Evolutionary conservation across 2,797 vertebrate species (phyloP).

Genomic region (Cercopithecus diana): DNA sequence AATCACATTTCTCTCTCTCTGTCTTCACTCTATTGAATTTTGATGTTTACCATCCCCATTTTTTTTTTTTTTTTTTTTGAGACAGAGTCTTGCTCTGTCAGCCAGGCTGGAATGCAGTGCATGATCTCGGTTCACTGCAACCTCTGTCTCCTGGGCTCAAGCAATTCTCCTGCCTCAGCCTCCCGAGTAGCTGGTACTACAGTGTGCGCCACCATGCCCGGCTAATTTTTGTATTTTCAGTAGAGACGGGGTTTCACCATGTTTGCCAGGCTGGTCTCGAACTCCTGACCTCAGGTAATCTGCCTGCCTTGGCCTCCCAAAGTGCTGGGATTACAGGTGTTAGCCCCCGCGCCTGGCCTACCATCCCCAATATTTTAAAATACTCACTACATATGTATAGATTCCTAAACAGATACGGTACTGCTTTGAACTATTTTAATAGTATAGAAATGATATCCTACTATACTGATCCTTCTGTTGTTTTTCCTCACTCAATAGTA

Average conservation of each 20-base stretch:
- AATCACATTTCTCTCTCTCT: neutral
- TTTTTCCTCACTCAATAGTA: neutral
- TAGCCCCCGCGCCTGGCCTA: neutral
- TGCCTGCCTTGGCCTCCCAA: no score
- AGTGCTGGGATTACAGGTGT: no score
- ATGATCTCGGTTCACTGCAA: neutral
- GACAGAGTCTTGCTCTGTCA: neutral
- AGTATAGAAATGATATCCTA: neutral
- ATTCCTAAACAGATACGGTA: neutral
- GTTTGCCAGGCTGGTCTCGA: no score
- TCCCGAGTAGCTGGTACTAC: no score
- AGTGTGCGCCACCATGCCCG: no score
- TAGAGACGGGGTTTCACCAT: no score
- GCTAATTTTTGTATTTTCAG: no score
- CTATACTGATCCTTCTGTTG: neutral
- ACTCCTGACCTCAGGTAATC: no score
- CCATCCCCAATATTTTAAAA: neutral
- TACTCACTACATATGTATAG: neutral
- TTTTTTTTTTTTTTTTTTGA: neutral
- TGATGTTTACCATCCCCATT: neutral
- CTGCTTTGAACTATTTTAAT: neutral
- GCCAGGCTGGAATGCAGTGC: neutral
- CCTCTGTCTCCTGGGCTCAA: neutral
- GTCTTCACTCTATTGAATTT: neutral
- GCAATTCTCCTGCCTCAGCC: no score